Conservation (phyloP, 1,140 invertebrate species). For the Amyelois transitella region DNA sequence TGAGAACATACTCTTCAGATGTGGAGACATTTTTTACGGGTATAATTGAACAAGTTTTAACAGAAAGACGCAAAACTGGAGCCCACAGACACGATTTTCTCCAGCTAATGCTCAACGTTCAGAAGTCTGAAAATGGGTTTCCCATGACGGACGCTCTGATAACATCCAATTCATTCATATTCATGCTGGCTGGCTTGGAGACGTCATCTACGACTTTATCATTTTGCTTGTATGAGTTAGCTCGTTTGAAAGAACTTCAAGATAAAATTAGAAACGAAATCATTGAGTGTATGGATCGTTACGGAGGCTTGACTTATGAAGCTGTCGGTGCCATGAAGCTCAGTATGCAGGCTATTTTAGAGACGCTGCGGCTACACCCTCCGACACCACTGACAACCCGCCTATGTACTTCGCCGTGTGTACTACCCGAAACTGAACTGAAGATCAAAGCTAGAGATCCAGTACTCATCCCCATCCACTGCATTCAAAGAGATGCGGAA, state of each 20-base stretch:
- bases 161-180: constrained; percentile 72
- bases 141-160: constrained; percentile 62
- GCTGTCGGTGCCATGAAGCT: constrained; percentile 75
- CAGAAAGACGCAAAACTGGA: constrained; percentile 42
- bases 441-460: constrained; percentile 72
- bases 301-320: constrained; percentile 57
- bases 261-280: constrained; percentile 74
- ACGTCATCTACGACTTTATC: constrained; percentile 75
- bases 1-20: constrained; percentile 49
- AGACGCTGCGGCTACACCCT: constrained; percentile 79
- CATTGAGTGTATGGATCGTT: constrained; percentile 34
- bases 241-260: constrained; percentile 75
- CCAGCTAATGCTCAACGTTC: constrained; percentile 61
- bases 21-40: constrained; percentile 58
- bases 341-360: constrained; percentile 78
- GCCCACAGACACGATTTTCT: constrained; percentile 53
- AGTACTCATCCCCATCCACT: constrained; percentile 76
- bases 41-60: constrained; percentile 57
- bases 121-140: constrained; percentile 49
- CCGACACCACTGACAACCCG: constrained; percentile 77
- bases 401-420: constrained; percentile 60
- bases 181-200: constrained; percentile 77
- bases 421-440: constrained; percentile 51
- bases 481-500: constrained; percentile 75
- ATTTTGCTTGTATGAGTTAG: constrained; percentile 73